phyloP scores from a whole-genome alignment of 2,113 vertebrate genomes.

The Gymnarchus niloticus region DNA sequence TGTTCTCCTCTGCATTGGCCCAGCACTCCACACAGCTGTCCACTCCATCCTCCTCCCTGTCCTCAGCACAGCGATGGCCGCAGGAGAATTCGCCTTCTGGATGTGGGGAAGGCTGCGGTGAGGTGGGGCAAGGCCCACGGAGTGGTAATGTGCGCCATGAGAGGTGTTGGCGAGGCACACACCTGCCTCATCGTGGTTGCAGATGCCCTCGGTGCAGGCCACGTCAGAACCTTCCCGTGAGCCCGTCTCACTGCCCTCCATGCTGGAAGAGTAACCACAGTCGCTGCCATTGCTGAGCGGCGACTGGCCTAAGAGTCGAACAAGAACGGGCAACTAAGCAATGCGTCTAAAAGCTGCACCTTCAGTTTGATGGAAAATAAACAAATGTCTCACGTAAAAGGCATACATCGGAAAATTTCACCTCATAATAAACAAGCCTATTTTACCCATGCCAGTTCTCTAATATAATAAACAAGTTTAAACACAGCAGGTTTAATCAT shows the following conservation, averaged over 20 bases:
- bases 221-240: slow-evolving; percentile 90
- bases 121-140: not conserved
- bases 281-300: slow-evolving; percentile 84
- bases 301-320: slow-evolving; percentile 64
- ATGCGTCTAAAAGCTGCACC: no score
- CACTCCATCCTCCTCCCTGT: slow-evolving; percentile 81
- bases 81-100: slow-evolving; percentile 71
- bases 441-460: not conserved
- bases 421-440: not conserved
- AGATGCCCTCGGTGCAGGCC: slow-evolving; percentile 92
- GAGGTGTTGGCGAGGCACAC: slow-evolving; percentile 26
- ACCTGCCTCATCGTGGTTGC: slow-evolving; percentile 92
- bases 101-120: not conserved
- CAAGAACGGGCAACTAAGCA: not conserved
- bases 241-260: slow-evolving; percentile 87
- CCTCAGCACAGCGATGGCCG: slow-evolving; percentile 73
- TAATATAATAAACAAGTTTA: not conserved
- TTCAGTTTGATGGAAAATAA: not conserved
- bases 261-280: slow-evolving; percentile 92
- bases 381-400: not conserved
- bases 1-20: slow-evolving; percentile 74
- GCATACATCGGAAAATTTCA: not conserved
- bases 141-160: not conserved
- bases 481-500: not conserved
- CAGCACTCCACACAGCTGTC: slow-evolving; percentile 90